phyloP scores from a whole-genome alignment of 1,140 invertebrate genomes.

The Euschistus heros region DNA sequence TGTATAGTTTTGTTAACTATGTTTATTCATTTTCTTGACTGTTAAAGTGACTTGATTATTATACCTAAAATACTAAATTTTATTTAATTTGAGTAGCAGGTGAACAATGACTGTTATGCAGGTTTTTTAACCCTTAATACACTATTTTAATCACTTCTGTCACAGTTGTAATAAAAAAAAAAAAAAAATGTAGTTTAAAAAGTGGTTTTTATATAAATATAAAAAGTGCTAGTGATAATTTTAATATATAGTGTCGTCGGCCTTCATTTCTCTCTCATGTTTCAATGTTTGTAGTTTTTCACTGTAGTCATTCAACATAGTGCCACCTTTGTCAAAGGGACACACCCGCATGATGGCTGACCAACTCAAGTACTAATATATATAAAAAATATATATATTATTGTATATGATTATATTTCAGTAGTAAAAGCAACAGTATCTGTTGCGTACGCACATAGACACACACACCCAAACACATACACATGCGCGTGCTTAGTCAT shows the following conservation, averaged over 20 bases:
- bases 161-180: not conserved
- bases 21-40: too few relatives aligned
- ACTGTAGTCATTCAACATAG: conserved; percentile 9
- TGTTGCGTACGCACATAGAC: not conserved
- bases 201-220: not conserved
- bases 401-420: conserved; percentile 12
- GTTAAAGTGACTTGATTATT: too few relatives aligned
- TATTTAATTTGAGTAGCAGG: too few relatives aligned
- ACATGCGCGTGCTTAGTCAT: not conserved
- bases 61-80: too few relatives aligned
- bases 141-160: not conserved
- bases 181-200: not conserved
- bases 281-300: conserved; percentile 16
- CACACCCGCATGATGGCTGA: conserved; percentile 9
- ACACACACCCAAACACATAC: not conserved
- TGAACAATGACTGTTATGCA: too few relatives aligned
- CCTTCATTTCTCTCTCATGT: conserved; percentile 7
- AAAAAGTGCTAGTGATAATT: conserved; percentile 12
- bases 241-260: conserved; percentile 11
- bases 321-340: conserved; percentile 5
- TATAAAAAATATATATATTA: conserved; percentile 8
- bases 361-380: conserved; percentile 9
- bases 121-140: too few relatives aligned
- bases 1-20: too few relatives aligned
- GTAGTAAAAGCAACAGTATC: conserved; percentile 15